phyloP scores from a whole-genome alignment of 2,797 vertebrate species.

The Gephyroberyx darwinii region DNA sequence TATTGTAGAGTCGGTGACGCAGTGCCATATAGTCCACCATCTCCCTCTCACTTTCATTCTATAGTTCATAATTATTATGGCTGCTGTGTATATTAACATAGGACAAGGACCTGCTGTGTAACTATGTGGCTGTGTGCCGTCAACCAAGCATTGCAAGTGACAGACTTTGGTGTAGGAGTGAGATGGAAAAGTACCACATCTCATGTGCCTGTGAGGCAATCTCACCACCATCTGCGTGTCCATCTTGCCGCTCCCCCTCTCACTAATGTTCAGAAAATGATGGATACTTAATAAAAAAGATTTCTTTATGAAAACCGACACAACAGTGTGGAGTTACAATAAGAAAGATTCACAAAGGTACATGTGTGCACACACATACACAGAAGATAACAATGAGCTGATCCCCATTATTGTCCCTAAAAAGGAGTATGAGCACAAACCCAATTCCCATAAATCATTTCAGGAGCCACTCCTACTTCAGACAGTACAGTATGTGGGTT shows the following conservation, averaged over 20 bases:
- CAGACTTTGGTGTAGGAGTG: constrained; percentile 80
- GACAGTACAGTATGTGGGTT: not conserved
- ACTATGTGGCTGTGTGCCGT: constrained; percentile 40
- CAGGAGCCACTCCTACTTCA: not conserved
- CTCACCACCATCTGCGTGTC: constrained; percentile 78
- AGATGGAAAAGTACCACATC: constrained; percentile 78
- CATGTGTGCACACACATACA: not conserved
- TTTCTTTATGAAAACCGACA: constrained; percentile 11
- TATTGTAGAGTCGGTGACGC: constrained; percentile 43
- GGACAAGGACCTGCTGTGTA: constrained; percentile 43
- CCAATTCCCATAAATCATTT: constrained; percentile 18
- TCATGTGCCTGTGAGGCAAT: constrained; percentile 77
- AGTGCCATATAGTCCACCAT: constrained; percentile 33
- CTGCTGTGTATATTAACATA: constrained; percentile 47
- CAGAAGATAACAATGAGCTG: constrained; percentile 7
- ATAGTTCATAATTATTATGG: constrained; percentile 35
- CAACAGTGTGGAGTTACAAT: constrained; percentile 8
- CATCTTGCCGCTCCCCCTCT: constrained; percentile 51
- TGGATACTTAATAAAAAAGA: constrained; percentile 16
- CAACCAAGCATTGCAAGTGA: constrained; percentile 57
- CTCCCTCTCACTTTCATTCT: constrained; percentile 42
- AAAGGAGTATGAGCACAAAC: constrained; percentile 3
- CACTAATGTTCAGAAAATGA: constrained; percentile 27
- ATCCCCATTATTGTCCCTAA: constrained; percentile 4
- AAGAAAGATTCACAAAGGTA: constrained; percentile 12